Percentiles rank a stretch among this genome's conserved stretches.
Conservation (phyloP, 1,140 invertebrate species). For the Drosophila asahinai region DNA sequence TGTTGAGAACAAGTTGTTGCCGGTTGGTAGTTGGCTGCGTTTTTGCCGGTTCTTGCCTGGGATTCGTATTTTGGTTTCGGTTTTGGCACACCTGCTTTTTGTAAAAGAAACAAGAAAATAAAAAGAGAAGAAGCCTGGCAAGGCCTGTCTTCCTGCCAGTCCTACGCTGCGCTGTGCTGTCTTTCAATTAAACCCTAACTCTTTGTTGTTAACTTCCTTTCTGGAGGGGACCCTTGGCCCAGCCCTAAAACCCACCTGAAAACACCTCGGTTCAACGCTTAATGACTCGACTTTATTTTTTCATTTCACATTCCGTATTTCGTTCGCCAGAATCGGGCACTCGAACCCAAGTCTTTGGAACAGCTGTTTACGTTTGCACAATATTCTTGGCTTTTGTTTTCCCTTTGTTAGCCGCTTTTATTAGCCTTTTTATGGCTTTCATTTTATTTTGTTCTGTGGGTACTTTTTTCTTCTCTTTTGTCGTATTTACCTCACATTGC, state of each 20-base stretch:
- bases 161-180: conserved; percentile 16
- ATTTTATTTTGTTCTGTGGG: conserved; percentile 50
- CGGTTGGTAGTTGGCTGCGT: conserved; percentile 27
- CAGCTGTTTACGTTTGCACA: conserved; percentile 77
- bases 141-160: conserved; percentile 20
- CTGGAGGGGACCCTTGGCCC: conserved; percentile 16
- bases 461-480: conserved; percentile 7
- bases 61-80: conserved; percentile 45
- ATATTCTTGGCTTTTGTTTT: conserved; percentile 53
- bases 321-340: conserved; percentile 35
- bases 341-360: conserved; percentile 39
- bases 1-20: conserved; percentile 45
- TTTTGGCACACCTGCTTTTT: conserved; percentile 67
- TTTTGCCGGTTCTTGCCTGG: conserved; percentile 51
- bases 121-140: conserved; percentile 53
- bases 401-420: conserved; percentile 57
- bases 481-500: conserved; percentile 43
- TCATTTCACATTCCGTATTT: conserved; percentile 43
- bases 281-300: conserved; percentile 64
- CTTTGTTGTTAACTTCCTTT: conserved; percentile 52
- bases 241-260: conserved; percentile 26
- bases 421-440: conserved; percentile 77
- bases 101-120: conserved; percentile 5
- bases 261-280: conserved; percentile 39
- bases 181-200: conserved; percentile 56